These are phyloP conservation scores for Heteromormyrus szaboi DNA, from an alignment of 2,797 vertebrate species.

Conservation along the genomic window DNA sequence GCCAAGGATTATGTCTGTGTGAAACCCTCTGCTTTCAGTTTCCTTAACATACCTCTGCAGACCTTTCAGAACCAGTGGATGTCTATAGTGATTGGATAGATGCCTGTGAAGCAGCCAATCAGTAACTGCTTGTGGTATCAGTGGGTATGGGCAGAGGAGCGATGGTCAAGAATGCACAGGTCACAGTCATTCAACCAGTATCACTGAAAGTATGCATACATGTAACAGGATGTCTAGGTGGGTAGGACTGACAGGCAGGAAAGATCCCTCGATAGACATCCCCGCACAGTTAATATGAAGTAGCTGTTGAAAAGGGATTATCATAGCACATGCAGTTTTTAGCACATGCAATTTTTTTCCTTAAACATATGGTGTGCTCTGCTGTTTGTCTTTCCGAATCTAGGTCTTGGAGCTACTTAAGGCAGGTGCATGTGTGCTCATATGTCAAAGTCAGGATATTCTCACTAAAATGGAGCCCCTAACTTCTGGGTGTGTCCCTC, in stretches of 20 bases:
- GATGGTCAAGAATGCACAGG: not conserved
- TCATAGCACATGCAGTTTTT: not conserved
- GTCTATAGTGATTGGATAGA: constrained; percentile 97
- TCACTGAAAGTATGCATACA: not conserved
- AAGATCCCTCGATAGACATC: not conserved
- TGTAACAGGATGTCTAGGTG: not conserved
- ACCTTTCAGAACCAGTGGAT: constrained; percentile 86
- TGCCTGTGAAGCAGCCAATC: constrained; percentile 89
- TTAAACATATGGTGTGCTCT: not conserved
- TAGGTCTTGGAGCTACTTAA: not conserved
- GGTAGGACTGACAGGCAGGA: not conserved
- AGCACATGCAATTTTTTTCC: not conserved
- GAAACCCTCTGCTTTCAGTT: not conserved
- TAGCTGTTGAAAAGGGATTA: not conserved
- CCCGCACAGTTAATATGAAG: not conserved
- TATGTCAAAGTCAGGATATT: not conserved
- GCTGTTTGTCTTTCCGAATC: not conserved
- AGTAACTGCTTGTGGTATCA: constrained; percentile 54
- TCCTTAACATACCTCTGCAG: constrained; percentile 62
- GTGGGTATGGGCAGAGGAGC: not conserved
- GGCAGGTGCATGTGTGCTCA: not conserved
- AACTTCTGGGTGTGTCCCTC: not conserved
- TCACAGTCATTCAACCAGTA: not conserved
- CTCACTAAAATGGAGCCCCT: not conserved
- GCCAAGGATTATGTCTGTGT: not conserved